phyloP scores from a whole-genome alignment of 2,888 invertebrate species.

The Catocala sponsa region DNA sequence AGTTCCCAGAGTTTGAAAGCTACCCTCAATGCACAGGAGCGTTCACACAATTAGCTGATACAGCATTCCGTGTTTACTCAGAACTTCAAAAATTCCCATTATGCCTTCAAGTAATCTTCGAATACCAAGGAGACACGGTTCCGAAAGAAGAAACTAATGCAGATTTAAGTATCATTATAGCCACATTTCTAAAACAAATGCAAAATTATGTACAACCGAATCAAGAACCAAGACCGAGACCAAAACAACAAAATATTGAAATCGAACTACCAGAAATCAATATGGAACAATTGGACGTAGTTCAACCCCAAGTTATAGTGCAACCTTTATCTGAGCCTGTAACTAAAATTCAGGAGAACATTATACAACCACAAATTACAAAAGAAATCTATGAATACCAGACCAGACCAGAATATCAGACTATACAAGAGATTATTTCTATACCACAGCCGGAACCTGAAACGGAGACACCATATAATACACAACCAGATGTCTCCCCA shows the following conservation, averaged over 20 bases:
- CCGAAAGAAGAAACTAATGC: neutral
- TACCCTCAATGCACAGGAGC: constrained; percentile 49
- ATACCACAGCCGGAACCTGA: neutral
- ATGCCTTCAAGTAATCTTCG: constrained; percentile 23
- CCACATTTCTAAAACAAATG: neutral
- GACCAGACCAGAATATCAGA: neutral
- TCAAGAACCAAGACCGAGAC: neutral
- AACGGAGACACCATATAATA: neutral
- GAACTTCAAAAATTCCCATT: constrained; percentile 45
- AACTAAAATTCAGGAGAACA: too few relatives aligned
- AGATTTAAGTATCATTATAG: neutral
- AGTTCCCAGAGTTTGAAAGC: neutral
- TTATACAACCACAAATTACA: too few relatives aligned
- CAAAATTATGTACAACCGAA: neutral
- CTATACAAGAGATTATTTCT: neutral
- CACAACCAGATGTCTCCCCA: neutral
- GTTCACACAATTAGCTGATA: constrained; percentile 51
- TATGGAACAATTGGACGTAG: neutral
- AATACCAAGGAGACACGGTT: neutral
- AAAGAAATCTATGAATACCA: too few relatives aligned
- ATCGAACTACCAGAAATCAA: neutral
- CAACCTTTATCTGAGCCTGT: neutral
- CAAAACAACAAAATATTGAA: neutral
- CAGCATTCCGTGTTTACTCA: constrained; percentile 49
- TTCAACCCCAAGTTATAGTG: neutral